Percentiles rank a stretch among this genome's conserved stretches.
Evolutionary conservation across 2,113 vertebrate genomes (phyloP).

Genomic region (Hemiscyllium ocellatum): DNA sequence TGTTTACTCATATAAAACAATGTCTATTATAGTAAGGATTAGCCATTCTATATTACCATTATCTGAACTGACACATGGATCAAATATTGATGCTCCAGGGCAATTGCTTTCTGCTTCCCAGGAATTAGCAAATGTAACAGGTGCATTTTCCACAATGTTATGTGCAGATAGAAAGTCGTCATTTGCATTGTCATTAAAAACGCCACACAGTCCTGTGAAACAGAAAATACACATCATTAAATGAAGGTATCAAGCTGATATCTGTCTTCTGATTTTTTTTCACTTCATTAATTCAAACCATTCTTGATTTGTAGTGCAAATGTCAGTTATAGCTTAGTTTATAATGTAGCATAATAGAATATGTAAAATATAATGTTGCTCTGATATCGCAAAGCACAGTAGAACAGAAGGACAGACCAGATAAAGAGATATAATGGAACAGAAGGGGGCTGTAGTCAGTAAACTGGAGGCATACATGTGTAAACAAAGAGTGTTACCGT

Average conservation of each 20-base stretch:
- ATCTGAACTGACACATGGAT: conserved; percentile 56
- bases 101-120: conserved; percentile 51
- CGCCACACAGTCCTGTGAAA: conserved; percentile 51
- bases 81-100: conserved; percentile 28
- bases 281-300: not conserved
- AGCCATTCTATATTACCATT: conserved; percentile 51
- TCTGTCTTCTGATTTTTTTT: too few species aligned
- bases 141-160: conserved; percentile 50
- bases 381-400: too few species aligned
- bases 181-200: conserved; percentile 49
- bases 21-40: not conserved
- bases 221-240: conserved; percentile 9
- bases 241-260: not conserved
- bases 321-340: not conserved
- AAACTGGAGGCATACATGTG: not conserved
- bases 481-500: too few species aligned
- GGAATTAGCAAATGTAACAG: conserved; percentile 48
- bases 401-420: too few species aligned
- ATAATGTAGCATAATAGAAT: too few species aligned
- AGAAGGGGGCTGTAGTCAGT: not conserved
- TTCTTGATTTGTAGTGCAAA: not conserved
- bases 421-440: too few species aligned
- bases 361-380: too few species aligned
- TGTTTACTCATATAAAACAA: not conserved
- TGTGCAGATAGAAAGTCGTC: conserved; percentile 52